Percentiles rank a stretch among this genome's conserved stretches.
Evolutionary conservation across 2,888 invertebrate genomes (phyloP).

Genomic region (Mongoloraphidia duomilia): DNA sequence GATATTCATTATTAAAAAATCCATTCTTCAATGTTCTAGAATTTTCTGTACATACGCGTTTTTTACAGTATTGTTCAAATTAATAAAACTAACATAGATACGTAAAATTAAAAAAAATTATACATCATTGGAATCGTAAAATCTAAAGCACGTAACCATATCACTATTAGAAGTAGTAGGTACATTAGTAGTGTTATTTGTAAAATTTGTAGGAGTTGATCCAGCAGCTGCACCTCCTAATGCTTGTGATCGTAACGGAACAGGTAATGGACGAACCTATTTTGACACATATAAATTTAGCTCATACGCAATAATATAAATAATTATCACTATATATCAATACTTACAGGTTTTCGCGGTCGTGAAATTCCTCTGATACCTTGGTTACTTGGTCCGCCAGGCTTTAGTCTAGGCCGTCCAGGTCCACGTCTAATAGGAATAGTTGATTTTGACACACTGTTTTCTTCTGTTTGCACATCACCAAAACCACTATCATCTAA

Average conservation of each 20-base stretch:
- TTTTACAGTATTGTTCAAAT: no score
- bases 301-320: no score
- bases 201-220: not conserved
- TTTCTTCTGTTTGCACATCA: no score
- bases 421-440: constrained; percentile 43
- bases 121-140: not conserved
- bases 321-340: not conserved
- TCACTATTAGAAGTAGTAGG: not conserved
- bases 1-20: no score
- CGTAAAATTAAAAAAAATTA: not conserved
- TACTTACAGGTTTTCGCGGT: constrained; percentile 37
- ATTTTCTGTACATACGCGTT: no score
- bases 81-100: no score
- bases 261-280: constrained; percentile 1
- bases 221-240: not conserved
- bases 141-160: not conserved
- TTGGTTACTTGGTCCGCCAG: constrained; percentile 47
- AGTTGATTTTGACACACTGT: not conserved
- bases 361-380: constrained; percentile 43
- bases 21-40: no score
- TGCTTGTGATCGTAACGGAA: constrained; percentile 4
- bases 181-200: not conserved
- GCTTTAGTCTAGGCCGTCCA: constrained; percentile 51
- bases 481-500: no score
- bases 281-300: no score